These are phyloP conservation scores for Monodelphis domestica DNA, from an alignment of 2,797 vertebrate species.

Conservation along the genomic window DNA sequence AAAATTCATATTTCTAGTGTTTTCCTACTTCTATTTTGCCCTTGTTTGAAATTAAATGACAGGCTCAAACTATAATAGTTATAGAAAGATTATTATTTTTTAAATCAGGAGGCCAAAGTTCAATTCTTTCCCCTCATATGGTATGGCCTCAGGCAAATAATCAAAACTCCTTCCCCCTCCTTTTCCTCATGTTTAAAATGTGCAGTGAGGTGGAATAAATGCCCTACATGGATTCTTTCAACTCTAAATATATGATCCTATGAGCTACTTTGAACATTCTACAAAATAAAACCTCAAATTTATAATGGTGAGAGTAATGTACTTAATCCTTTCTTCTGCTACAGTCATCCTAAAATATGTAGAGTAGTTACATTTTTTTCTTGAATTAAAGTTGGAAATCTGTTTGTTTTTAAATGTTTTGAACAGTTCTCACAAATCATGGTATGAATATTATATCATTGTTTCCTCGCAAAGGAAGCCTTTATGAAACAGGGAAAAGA, in stretches of 20 bases:
- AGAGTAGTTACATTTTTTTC: slow-evolving; percentile 20
- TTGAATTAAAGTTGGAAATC: slow-evolving; percentile 57
- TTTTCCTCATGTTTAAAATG: not conserved
- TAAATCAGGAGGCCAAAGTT: not conserved
- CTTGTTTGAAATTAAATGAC: not conserved
- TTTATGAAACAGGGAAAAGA: not conserved
- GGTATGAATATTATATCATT: slow-evolving; percentile 19
- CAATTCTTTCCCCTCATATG: not conserved
- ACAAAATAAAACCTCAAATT: slow-evolving; percentile 22
- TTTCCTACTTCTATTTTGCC: not conserved
- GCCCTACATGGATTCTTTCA: not conserved
- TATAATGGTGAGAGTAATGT: not conserved
- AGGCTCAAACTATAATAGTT: slow-evolving; percentile 22
- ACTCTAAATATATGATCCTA: not conserved
- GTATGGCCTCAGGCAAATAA: not conserved
- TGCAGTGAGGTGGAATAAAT: not conserved
- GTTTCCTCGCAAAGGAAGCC: slow-evolving; percentile 37
- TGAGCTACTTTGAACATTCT: not conserved
- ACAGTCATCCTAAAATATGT: not conserved
- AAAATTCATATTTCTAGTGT: not conserved
- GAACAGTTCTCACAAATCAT: not conserved
- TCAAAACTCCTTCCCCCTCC: not conserved
- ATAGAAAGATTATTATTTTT: not conserved
- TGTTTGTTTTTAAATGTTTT: slow-evolving; percentile 64
- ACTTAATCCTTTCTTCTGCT: not conserved